These are phyloP conservation scores for Gryon sp. DNA, from an alignment of 1,140 invertebrate species.

Conservation along the genomic window DNA sequence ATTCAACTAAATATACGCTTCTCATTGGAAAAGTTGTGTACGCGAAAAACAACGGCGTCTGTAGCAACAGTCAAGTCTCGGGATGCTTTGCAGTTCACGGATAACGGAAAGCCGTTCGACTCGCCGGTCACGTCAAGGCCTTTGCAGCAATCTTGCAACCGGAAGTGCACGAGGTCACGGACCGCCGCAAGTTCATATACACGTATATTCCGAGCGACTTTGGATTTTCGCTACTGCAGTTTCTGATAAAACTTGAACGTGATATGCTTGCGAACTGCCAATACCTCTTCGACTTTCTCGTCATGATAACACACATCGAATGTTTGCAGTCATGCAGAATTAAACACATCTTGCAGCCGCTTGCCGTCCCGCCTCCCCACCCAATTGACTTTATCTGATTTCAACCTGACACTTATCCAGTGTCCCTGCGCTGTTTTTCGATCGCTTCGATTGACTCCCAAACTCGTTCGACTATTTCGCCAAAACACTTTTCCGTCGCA, in stretches of 20 bases:
- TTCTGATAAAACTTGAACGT: constrained; percentile 44
- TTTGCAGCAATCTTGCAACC: constrained; percentile 48
- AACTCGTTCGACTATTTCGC: background rate
- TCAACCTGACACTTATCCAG: constrained; percentile 23
- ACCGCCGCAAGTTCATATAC: constrained; percentile 53
- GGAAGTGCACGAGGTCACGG: constrained; percentile 61
- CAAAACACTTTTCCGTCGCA: background rate
- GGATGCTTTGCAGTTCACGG: constrained; percentile 28
- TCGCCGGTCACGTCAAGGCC: constrained; percentile 59
- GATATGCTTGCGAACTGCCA: constrained; percentile 43
- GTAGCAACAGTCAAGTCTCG: constrained; percentile 35
- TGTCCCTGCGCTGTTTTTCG: background rate
- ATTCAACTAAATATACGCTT: constrained; percentile 1
- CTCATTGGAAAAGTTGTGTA: constrained; percentile 34
- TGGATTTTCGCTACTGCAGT: constrained; percentile 22
- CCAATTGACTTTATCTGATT: constrained; percentile 24
- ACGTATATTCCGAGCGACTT: constrained; percentile 30
- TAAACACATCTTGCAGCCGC: constrained; percentile 27
- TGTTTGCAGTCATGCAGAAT: constrained; percentile 38
- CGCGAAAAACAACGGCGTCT: constrained; percentile 37
- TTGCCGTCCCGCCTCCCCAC: too few species aligned
- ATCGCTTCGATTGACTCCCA: constrained; percentile 24
- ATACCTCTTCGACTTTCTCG: constrained; percentile 29
- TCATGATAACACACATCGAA: constrained; percentile 36
- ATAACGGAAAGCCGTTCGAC: constrained; percentile 55